Evolutionary conservation across 2,888 invertebrate genomes (phyloP).

Genomic region (Tenthredo amoena): DNA sequence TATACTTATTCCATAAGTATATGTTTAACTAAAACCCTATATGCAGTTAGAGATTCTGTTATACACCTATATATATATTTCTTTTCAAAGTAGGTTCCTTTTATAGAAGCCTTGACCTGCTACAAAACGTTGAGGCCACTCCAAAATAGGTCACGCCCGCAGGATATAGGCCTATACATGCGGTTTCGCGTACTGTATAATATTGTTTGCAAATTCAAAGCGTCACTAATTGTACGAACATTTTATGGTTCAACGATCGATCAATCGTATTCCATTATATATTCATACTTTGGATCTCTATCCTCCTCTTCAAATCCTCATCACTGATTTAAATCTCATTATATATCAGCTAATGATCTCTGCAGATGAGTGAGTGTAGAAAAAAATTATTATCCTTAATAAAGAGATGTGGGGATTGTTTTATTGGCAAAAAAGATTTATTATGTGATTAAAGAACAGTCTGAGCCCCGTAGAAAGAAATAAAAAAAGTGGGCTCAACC

Average conservation of each 20-base stretch:
- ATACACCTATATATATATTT: neutral
- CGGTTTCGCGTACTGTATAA: neutral
- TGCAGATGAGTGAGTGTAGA: neutral
- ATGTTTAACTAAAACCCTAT: neutral
- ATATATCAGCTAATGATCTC: neutral
- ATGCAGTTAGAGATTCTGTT: neutral
- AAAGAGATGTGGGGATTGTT: neutral
- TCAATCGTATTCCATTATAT: neutral
- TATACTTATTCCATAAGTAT: neutral
- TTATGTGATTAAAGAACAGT: neutral
- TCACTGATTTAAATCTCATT: neutral
- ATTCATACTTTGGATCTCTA: neutral
- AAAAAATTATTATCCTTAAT: neutral
- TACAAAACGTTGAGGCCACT: constrained; percentile 2
- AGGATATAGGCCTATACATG: constrained; percentile 5
- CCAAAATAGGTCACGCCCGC: neutral
- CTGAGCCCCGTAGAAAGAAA: neutral
- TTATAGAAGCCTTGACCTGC: neutral
- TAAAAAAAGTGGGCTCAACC: constrained; percentile 75
- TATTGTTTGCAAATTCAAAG: neutral
- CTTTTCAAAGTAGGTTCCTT: neutral
- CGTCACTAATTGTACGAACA: neutral
- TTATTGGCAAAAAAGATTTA: neutral
- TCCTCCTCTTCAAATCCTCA: neutral
- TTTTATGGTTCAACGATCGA: neutral